Percentiles rank a stretch among this genome's conserved stretches.
Evolutionary conservation across 2,797 vertebrate genomes (phyloP).

Genomic region (Chrosomus eos): DNA sequence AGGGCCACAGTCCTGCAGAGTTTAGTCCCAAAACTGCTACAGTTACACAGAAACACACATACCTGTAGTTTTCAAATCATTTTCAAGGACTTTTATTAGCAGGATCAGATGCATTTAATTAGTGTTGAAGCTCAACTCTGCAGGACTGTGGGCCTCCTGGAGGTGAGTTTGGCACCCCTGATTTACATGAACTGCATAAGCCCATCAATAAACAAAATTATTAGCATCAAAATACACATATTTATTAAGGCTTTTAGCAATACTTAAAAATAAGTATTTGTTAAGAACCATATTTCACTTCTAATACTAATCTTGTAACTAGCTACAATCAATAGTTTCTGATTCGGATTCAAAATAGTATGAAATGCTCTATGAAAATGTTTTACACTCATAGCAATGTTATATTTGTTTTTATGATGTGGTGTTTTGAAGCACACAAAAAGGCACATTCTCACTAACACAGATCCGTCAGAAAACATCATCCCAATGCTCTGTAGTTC

Average conservation of each 20-base stretch:
- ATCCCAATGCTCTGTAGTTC: conserved; percentile 22
- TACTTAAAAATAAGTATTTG: background rate
- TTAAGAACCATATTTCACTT: background rate
- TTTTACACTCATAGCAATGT: background rate
- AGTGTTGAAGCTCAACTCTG: background rate
- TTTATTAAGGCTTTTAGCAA: background rate
- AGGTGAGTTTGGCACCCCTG: background rate
- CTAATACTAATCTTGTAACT: background rate
- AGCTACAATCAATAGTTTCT: background rate
- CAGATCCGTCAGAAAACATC: conserved; percentile 33
- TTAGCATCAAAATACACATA: background rate
- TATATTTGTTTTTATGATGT: background rate
- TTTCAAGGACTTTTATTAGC: background rate
- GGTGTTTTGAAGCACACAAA: conserved; percentile 24
- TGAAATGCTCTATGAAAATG: background rate
- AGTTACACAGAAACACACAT: too few relatives aligned
- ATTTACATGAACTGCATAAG: background rate
- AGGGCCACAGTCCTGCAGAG: too few relatives aligned
- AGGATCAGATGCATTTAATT: background rate
- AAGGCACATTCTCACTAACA: conserved; percentile 38
- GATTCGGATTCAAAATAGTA: background rate
- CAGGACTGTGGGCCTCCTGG: background rate
- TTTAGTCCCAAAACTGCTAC: too few relatives aligned
- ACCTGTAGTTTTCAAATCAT: background rate
- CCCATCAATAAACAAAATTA: background rate